Conservation (phyloP, 2,797 vertebrate genomes). For the Novumbra hubbsi region DNA sequence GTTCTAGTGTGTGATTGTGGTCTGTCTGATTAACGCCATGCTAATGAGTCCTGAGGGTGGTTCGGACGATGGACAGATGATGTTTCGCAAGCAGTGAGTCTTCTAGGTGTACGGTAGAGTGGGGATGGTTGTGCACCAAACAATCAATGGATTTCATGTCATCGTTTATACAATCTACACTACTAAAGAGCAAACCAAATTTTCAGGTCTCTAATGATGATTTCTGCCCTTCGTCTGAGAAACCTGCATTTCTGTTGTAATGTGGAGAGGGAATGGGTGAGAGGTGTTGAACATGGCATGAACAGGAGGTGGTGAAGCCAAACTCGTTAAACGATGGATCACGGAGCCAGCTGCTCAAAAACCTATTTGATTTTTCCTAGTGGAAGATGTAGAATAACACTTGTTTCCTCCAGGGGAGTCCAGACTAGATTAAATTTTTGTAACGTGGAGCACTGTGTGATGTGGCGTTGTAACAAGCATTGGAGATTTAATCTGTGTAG, state of each 20-base stretch:
- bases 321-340: too few relatives aligned
- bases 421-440: too few relatives aligned
- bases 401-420: too few relatives aligned
- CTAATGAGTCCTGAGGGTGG: constrained; percentile 12
- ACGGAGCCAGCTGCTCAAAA: too few relatives aligned
- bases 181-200: constrained; percentile 14
- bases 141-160: constrained; percentile 28
- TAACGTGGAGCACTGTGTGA: neutral
- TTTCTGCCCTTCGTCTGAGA: constrained; percentile 29
- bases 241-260: neutral
- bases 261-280: neutral
- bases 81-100: constrained; percentile 29
- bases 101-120: neutral
- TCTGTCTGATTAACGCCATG: constrained; percentile 20
- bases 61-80: constrained; percentile 30
- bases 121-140: neutral
- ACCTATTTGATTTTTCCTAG: too few relatives aligned
- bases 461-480: neutral
- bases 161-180: constrained; percentile 38
- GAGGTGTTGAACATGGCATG: constrained; percentile 15
- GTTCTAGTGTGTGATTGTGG: constrained; percentile 19
- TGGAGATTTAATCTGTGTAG: neutral
- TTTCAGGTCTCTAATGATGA: constrained; percentile 37
- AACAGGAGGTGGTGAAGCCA: neutral
- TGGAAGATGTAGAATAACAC: too few relatives aligned